Conservation (phyloP, 2,797 vertebrate species). For the Smutsia gigantea region DNA sequence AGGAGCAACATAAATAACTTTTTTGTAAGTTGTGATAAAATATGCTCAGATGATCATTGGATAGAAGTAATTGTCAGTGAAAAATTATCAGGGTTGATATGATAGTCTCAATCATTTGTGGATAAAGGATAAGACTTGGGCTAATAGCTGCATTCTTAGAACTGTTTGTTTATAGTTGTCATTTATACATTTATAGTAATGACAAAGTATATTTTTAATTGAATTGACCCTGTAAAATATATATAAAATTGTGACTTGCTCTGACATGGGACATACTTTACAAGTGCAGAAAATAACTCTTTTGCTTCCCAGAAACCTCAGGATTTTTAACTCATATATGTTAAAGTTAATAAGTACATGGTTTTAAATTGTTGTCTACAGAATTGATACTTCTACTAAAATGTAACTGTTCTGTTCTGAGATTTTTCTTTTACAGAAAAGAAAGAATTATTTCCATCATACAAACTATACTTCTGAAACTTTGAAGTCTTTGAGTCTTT, state of each 20-base stretch:
- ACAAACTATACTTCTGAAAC: not conserved
- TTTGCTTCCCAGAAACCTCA: not conserved
- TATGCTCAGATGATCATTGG: not conserved
- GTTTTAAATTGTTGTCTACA: conserved; percentile 26
- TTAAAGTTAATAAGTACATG: not conserved
- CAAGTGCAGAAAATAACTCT: not conserved
- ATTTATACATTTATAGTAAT: not conserved
- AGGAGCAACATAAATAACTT: conserved; percentile 85
- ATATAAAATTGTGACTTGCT: not conserved
- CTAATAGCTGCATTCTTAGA: not conserved
- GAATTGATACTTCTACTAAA: conserved; percentile 2
- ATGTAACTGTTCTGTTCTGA: not conserved
- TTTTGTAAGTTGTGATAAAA: conserved; percentile 87
- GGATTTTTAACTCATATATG: not conserved
- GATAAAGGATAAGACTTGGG: not conserved
- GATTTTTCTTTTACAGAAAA: not conserved
- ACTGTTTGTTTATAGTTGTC: not conserved
- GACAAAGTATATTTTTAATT: conserved; percentile 14
- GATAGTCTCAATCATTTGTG: not conserved
- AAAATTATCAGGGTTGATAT: not conserved
- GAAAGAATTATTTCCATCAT: not conserved
- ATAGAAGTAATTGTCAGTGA: not conserved
- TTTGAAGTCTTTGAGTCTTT: not conserved
- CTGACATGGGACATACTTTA: not conserved
- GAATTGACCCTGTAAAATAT: not conserved